Evolutionary conservation across 2,888 invertebrate species (phyloP).

Genomic region (Tuta absoluta): DNA sequence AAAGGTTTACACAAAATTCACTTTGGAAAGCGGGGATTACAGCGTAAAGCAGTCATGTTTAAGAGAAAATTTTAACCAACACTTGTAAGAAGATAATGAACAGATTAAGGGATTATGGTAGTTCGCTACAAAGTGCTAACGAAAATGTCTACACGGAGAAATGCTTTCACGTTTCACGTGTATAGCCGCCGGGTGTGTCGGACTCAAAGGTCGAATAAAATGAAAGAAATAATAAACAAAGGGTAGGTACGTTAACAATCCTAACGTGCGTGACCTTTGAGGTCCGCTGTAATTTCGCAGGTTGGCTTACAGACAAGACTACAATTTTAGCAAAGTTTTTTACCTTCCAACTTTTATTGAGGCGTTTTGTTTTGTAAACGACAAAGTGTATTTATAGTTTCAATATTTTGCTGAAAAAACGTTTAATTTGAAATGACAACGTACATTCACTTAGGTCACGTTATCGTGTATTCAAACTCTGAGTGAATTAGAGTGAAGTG

Average conservation of each 20-base stretch:
- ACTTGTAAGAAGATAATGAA: constrained; percentile 13
- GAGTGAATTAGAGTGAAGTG: neutral
- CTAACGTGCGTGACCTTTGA: constrained; percentile 8
- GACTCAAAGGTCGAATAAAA: neutral
- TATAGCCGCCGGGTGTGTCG: neutral
- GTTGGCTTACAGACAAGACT: neutral
- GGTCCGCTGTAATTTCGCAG: constrained; percentile 3
- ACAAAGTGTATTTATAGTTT: neutral
- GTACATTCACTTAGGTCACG: neutral
- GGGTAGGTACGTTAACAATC: constrained; percentile 6
- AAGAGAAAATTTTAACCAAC: constrained; percentile 2
- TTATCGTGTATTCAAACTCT: neutral
- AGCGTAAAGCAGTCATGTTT: constrained; percentile 13
- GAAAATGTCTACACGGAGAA: neutral
- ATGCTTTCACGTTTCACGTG: constrained; percentile 1
- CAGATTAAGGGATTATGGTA: constrained; percentile 4
- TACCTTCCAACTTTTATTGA: neutral
- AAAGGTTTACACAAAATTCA: constrained; percentile 24
- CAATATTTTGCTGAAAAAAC: no score
- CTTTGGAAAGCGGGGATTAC: constrained; percentile 16
- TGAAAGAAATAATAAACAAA: constrained; percentile 3
- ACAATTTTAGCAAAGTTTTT: neutral
- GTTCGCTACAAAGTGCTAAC: constrained; percentile 1
- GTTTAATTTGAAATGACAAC: neutral
- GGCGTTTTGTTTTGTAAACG: neutral